A percentile compares a stretch with the other conserved stretches of the same genome.
Evolutionary conservation across 2,113 vertebrate species (phyloP).

Genomic region (Amphiprion ocellaris): DNA sequence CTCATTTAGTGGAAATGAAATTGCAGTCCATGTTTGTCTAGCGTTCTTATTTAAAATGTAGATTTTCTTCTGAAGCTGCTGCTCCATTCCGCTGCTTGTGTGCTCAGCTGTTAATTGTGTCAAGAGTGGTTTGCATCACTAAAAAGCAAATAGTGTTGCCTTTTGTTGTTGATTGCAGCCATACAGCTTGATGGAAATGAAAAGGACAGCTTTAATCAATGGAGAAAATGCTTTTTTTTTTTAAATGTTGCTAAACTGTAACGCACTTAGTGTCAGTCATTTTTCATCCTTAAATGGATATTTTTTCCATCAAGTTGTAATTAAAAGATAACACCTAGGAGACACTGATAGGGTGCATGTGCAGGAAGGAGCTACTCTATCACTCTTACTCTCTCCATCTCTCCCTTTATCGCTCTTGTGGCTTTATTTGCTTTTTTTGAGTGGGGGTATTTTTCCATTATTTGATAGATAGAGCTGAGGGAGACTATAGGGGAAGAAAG

Average conservation of each 20-base stretch:
- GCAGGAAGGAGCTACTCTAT: slow-evolving; percentile 26
- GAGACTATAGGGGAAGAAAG: no score
- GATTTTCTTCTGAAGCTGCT: background rate
- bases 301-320: slow-evolving; percentile 45
- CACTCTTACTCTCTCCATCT: background rate
- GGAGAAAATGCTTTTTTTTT: background rate
- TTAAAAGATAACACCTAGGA: slow-evolving; percentile 48
- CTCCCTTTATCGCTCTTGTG: no score
- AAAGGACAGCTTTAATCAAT: slow-evolving; percentile 25
- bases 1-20: slow-evolving; percentile 4
- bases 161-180: slow-evolving; percentile 16
- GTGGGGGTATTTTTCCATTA: no score
- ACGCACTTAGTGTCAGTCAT: slow-evolving; percentile 12
- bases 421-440: background rate
- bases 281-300: slow-evolving; percentile 37
- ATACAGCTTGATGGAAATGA: slow-evolving; percentile 3
- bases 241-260: slow-evolving; percentile 8
- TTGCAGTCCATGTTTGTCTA: background rate
- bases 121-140: slow-evolving; percentile 13
- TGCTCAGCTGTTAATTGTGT: slow-evolving; percentile 11
- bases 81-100: background rate
- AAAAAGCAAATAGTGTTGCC: slow-evolving; percentile 19
- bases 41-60: slow-evolving; percentile 1
- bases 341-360: slow-evolving; percentile 2
- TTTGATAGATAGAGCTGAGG: no score